Conservation (phyloP, 1,140 invertebrate genomes). For the Trissolcus basalis region DNA sequence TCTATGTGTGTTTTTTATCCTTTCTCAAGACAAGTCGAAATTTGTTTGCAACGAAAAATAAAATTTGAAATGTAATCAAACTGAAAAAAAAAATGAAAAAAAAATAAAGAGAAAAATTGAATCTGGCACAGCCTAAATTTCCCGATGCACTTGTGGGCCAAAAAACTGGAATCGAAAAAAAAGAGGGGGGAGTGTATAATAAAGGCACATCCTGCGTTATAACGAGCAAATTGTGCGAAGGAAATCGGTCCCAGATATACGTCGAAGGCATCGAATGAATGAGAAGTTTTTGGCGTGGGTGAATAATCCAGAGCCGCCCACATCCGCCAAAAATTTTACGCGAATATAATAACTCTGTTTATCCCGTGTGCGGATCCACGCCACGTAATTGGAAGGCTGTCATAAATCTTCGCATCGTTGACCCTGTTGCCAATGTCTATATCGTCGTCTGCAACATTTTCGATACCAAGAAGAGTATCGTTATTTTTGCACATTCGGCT, state of each 20-base stretch:
- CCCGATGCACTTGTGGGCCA: constrained; percentile 1
- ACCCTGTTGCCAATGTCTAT: constrained; percentile 38
- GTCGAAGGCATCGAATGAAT: constrained; percentile 27
- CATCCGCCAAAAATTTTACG: constrained; percentile 55
- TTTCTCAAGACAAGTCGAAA: no score
- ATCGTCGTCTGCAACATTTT: constrained; percentile 20
- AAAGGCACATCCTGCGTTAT: constrained; percentile 53
- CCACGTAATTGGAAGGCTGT: constrained; percentile 48
- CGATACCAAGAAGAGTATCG: constrained; percentile 4
- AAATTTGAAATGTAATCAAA: no score
- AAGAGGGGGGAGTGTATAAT: constrained; percentile 32
- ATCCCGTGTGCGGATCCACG: constrained; percentile 48
- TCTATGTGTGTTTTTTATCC: no score
- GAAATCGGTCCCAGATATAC: constrained; percentile 41
- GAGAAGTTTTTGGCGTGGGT: constrained; percentile 53
- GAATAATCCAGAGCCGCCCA: constrained; percentile 55
- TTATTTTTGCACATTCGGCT: constrained; percentile 41
- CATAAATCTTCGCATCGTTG: constrained; percentile 56
- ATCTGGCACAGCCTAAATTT: no score
- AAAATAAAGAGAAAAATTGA: no score
- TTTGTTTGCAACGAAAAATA: no score
- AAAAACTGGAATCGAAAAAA: constrained; percentile 32
- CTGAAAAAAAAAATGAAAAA: no score
- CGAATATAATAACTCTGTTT: constrained; percentile 54
- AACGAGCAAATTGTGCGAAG: constrained; percentile 42